These are phyloP conservation scores for Sebastes dallii DNA, from an alignment of 2,797 vertebrate genomes.

Conservation along the genomic window DNA sequence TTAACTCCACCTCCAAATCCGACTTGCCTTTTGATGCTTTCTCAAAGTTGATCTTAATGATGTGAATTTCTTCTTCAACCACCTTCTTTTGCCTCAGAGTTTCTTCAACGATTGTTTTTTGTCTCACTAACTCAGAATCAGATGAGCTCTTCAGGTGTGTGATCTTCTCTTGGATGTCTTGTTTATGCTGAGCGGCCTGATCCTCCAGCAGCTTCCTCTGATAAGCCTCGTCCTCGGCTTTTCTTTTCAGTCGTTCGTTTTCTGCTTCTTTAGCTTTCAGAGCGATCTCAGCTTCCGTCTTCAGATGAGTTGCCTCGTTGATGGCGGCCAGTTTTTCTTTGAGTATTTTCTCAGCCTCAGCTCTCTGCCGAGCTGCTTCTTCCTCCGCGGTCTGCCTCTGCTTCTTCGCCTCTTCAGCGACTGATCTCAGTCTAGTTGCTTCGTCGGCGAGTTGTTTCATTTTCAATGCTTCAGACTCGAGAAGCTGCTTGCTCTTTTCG, in stretches of 20 bases:
- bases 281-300: constrained; percentile 91
- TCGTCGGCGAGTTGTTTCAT: constrained; percentile 95
- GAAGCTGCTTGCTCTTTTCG: constrained; percentile 93
- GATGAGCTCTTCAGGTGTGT: constrained; percentile 88
- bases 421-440: constrained; percentile 86
- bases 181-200: constrained; percentile 92
- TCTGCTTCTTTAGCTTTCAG: constrained; percentile 96
- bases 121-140: constrained; percentile 87
- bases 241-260: constrained; percentile 91
- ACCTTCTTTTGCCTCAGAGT: constrained; percentile 89
- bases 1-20: constrained; percentile 90
- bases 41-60: constrained; percentile 91
- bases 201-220: constrained; percentile 94
- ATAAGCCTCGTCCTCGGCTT: constrained; percentile 94
- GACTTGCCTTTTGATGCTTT: constrained; percentile 88
- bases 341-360: constrained; percentile 91
- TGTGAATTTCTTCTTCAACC: constrained; percentile 94
- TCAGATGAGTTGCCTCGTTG: constrained; percentile 89
- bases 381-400: constrained; percentile 93
- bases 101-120: constrained; percentile 92
- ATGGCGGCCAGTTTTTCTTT: constrained; percentile 94
- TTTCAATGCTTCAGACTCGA: constrained; percentile 89
- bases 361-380: constrained; percentile 87
- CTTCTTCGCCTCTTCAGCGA: constrained; percentile 92
- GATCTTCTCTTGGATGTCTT: constrained; percentile 93